These are phyloP conservation scores for Callospermophilus lateralis DNA, from an alignment of 2,113 vertebrate genomes.

Conservation along the genomic window DNA sequence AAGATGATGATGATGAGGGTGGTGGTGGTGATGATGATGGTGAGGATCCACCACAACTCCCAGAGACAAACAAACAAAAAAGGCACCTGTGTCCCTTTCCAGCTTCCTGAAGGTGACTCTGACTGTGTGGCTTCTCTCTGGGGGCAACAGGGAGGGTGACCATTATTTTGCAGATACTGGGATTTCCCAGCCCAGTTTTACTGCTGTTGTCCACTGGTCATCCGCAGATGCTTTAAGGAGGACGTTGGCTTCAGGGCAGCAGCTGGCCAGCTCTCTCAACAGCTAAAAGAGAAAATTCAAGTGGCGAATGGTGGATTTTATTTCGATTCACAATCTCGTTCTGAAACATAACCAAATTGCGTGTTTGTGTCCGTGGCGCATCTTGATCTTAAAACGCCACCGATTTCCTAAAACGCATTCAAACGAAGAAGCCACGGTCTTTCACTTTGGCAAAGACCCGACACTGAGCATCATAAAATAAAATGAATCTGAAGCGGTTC, in stretches of 20 bases:
- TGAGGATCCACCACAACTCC: no score
- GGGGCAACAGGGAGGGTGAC: no score
- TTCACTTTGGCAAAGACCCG: not conserved
- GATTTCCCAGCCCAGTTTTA: no score
- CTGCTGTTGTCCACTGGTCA: no score
- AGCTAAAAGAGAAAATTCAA: no score
- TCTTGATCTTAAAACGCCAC: not conserved
- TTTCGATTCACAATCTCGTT: not conserved
- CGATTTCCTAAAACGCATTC: not conserved
- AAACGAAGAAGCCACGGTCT: not conserved
- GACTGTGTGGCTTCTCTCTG: not conserved
- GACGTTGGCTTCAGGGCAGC: no score
- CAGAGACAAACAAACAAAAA: no score
- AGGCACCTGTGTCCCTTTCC: not conserved
- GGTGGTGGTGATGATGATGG: no score
- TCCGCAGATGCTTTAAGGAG: no score
- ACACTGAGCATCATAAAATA: not conserved
- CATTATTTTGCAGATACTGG: not conserved
- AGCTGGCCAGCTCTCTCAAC: no score
- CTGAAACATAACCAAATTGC: not conserved
- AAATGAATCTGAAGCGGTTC: not conserved
- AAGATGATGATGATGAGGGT: no score
- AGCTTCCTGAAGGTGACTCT: not conserved
- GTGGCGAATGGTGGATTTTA: accelerated
- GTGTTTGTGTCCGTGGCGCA: not conserved